Base-by-base conservation (phyloP, 2,888 invertebrate species). In the Nomada goodeniana region DNA sequence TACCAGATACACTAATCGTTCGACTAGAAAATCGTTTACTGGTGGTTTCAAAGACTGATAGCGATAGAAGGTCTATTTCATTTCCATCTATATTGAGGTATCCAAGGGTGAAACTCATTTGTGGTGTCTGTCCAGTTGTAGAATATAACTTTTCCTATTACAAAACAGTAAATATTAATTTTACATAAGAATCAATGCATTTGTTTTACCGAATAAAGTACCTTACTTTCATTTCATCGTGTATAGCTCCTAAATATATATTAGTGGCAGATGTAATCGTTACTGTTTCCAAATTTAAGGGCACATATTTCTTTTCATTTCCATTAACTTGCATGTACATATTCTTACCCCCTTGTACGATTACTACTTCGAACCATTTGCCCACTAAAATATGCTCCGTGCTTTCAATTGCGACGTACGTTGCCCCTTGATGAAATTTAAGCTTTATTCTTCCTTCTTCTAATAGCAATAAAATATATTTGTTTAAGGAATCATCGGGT, bases 371-470 rank as follows among this genome's bases (percentile, higher is more conserved):
- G 57, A 95, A 84, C 95, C 95, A 95, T 82, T 94, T 93, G 65
- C 94, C 92, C 2, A 92, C 90, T 7, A 89, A 89, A 82, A 90
- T 93, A 80, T 94, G 94, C 3, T 91, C 90, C n/a, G 92, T 92
- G 83, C 94, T 94, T 67, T 90, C 93, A 68, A 91, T 92, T 84
- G 94, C 94, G 11, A 94, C 91, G 63, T 91, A 91, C 73, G 92
- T 92, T 1, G 92, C 90, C 29, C 90, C 90, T 18, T 92, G 82
- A 0, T 90, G 90, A 72, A 94, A 79, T 87, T 93, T 94, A 47
- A 95, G 86, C 88, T 94, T 94, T 18, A 95, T 76, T 84, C 94
- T 93, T 89, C 91, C 93, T 80, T 94, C 94, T 84, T 94, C 94
- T 68, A 95, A 83, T 52, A 89, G 85, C 64, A 94, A 79, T 84